Percentiles rank a stretch among this genome's conserved stretches.
phyloP scores from a whole-genome alignment of 2,113 vertebrate genomes.

The Halcyon senegalensis region DNA sequence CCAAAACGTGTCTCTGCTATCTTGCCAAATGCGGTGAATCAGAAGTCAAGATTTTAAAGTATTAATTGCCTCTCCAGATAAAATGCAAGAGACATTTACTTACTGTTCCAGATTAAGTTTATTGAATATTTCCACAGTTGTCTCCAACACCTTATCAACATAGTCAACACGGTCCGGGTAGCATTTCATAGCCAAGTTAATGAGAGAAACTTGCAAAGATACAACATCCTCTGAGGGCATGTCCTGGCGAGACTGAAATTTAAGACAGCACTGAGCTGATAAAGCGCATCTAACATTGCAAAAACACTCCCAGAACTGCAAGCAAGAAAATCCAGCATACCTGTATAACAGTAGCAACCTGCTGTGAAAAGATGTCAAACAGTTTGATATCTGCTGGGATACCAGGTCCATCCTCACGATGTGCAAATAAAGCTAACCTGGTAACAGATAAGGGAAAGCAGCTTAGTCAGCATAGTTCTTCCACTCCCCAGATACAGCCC shows the following conservation, averaged over 20 bases:
- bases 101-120: constrained; percentile 98
- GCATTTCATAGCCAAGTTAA: constrained; percentile 98
- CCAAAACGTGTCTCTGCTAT: background rate
- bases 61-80: background rate
- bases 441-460: background rate
- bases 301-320: background rate
- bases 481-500: background rate
- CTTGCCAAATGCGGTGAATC: background rate
- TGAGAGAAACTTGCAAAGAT: constrained; percentile 97
- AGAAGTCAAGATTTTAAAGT: background rate
- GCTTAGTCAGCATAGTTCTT: background rate
- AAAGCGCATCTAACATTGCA: background rate
- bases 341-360: constrained; percentile 98
- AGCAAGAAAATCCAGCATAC: constrained; percentile 64
- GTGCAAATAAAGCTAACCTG: constrained; percentile 95
- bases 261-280: background rate
- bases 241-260: constrained; percentile 92
- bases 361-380: constrained; percentile 99
- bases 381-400: constrained; percentile 97
- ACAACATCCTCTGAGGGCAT: constrained; percentile 99
- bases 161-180: constrained; percentile 99
- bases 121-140: constrained; percentile 98
- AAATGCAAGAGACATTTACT: constrained; percentile 59
- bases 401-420: constrained; percentile 97
- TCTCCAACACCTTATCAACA: constrained; percentile 96